Conservation (phyloP, 2,888 invertebrate genomes). For the Ochropleura plecta region DNA sequence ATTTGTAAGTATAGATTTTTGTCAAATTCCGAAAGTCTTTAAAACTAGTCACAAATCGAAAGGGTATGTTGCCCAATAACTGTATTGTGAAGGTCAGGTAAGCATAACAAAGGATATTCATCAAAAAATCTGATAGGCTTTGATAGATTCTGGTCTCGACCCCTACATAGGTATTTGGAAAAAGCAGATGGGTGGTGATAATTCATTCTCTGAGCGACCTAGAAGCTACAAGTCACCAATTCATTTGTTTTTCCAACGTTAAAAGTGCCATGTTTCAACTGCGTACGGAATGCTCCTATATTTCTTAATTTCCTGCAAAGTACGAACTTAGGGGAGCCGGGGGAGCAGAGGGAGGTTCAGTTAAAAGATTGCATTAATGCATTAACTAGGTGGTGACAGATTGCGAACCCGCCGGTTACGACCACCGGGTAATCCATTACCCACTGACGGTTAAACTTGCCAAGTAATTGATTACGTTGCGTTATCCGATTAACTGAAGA, state of each 20-base stretch:
- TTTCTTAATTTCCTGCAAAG: constrained; percentile 43
- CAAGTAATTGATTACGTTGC: constrained; percentile 59
- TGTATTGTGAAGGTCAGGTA: background rate
- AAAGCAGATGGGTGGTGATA: background rate
- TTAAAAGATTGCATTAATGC: constrained; percentile 65
- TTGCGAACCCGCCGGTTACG: constrained; percentile 48
- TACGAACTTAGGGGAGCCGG: constrained; percentile 6
- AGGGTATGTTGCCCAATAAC: background rate
- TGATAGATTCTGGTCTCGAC: background rate
- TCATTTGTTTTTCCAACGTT: constrained; percentile 1
- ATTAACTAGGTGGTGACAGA: constrained; percentile 66
- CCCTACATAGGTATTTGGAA: background rate
- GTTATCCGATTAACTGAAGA: constrained; percentile 43
- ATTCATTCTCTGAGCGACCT: background rate
- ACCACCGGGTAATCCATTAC: constrained; percentile 61
- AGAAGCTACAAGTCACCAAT: background rate
- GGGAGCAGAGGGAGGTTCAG: constrained; percentile 24
- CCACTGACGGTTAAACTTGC: constrained; percentile 50
- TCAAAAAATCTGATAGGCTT: no score
- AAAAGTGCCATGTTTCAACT: background rate
- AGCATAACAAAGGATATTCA: background rate
- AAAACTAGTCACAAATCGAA: background rate
- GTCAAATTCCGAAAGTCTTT: background rate
- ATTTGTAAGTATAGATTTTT: background rate
- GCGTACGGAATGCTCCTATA: constrained; percentile 10